Evolutionary conservation across 1,140 invertebrate species (phyloP), one percentile per base, ranked within the genome.

Genomic region (Pseudomyrmex flavicornis): DNA sequence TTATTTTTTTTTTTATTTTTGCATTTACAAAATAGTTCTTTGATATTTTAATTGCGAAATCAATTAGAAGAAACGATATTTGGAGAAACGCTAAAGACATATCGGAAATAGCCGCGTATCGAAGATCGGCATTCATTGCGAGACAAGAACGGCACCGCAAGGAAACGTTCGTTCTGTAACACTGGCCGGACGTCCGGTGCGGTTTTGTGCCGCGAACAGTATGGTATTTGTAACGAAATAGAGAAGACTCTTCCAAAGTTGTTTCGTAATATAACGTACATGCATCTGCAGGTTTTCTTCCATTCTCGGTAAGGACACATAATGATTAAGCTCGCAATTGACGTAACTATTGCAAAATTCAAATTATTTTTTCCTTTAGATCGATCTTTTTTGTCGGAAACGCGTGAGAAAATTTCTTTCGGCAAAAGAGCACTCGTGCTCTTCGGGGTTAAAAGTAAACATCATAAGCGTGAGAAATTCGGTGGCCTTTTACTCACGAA

Each of bases 211-310:
- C 44, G 35, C 35, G 66, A 80, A 80, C 9, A 48, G 52, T 59
- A 66, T 8, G 66, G 54, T 80, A 80, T 72, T 70, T 59, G 44
- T 80, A 80, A 72, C 20, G 50, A 80, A 59, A 48, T 76, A 76
- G 46, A 72, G 46, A 2, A 75, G 44, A 2, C 1, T 10, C 44
- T 15, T 52, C 58, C 17, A 10, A 54, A 69, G 52, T 59, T 79
- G 44, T 70, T 80, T 70, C 66, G 65, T 80, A 80, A 17, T 17
- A 17, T 17, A 17, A 80, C 61, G 74, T 56, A 26, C 48, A 61
- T 15, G 1, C 44, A 8, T 7, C 54, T 35, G 50, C 68, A 59
- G 66, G 58, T 50, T 80, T 50, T 1, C 3, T 17, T 70, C 2
- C 54, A 59, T 70, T 80, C 54, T 72, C 15, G 13, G 12, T n/a